These are phyloP conservation scores for Callithrix jacchus DNA, from an alignment of 2,113 vertebrate species.

Conservation along the genomic window DNA sequence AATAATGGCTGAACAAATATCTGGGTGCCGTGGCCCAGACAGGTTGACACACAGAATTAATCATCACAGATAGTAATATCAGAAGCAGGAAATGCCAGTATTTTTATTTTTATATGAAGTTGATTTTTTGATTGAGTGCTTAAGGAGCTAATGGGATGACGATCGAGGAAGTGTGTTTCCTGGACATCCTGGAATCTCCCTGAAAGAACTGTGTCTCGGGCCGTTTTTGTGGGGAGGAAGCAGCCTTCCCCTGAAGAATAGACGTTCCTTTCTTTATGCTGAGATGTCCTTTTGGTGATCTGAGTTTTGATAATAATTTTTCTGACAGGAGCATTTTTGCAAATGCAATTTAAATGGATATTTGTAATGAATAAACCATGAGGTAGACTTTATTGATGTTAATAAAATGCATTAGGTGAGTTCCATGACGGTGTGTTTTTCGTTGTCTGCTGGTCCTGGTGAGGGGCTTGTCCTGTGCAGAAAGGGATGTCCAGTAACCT, in stretches of 20 bases:
- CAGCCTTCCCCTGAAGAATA: neutral
- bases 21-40: neutral
- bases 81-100: neutral
- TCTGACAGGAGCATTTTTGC: slow-evolving; percentile 49
- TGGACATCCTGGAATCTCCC: neutral
- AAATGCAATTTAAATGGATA: slow-evolving; percentile 50
- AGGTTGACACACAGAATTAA: neutral
- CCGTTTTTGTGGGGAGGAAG: neutral
- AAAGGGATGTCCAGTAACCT: neutral
- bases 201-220: neutral
- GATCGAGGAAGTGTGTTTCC: neutral
- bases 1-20: neutral
- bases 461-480: neutral
- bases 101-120: slow-evolving; percentile 9
- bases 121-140: neutral
- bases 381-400: neutral
- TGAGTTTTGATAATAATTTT: slow-evolving; percentile 43
- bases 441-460: neutral
- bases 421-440: neutral
- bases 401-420: neutral
- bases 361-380: slow-evolving; percentile 50
- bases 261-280: neutral
- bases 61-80: neutral
- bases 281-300: neutral
- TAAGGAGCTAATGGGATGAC: neutral